Base-by-base conservation (phyloP, 2,888 invertebrate species). In the Idaea straminata region DNA sequence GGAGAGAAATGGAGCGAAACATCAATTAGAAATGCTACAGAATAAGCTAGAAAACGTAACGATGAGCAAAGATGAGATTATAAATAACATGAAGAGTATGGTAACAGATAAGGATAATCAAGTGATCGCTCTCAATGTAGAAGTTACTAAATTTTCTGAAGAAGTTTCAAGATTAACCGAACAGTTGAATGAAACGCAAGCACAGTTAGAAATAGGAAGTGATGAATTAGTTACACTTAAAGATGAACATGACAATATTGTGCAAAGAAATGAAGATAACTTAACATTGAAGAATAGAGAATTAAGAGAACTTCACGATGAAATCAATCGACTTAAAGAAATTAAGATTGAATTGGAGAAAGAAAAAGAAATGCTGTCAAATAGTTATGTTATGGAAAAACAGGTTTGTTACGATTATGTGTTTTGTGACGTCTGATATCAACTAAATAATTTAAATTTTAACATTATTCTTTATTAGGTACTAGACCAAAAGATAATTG, bases 31-130 rank as follows among this genome's bases (percentile, higher is more conserved):
- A 10, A 80, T 81, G 71, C 78, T 91, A 62, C 83, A 90, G 70
- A 89, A 93, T 68, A 85, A 87, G 65, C 69, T 94, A 62, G 87
- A 92, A 76, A 86, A 87, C 78, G 75, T 87, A 1, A 78, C 80
- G 5, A 81, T 82, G 15, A 79, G 77, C 63, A 88, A 87, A 73
- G 84, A 88, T 67, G 86, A 86, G 76, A 79, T 85, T 0, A 83
- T 88, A n/a, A 73, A 70, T 58, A 83, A 79, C 72, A 81, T 87
- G 35, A 86, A 87, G 74, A 74, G 71, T 67, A 76, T 84, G 74
- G 71, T 86, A 35, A 66, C 77, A n/a, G 87, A 86, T 63, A 91
- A 89, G 78, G 88, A 89, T 70, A 75, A 71, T 60, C 82, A 85
- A 80, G 84, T 88, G 57, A 84, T 87, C 69, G 67, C 77, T 15